These are phyloP conservation scores for Raja brachyura DNA, from an alignment of 2,113 vertebrate genomes.

Conservation along the genomic window DNA sequence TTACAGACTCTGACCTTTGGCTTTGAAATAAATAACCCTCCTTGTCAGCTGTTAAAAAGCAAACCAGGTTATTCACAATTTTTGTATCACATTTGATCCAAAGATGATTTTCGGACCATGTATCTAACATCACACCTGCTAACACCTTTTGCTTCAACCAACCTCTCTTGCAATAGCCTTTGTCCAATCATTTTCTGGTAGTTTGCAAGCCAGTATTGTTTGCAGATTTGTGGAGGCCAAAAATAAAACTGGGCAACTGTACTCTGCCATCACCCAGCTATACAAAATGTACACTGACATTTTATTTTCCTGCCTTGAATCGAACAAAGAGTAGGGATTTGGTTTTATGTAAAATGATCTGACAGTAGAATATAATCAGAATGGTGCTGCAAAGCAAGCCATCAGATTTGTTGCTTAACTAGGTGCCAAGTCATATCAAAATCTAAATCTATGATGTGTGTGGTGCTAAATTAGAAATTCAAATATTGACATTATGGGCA, in stretches of 20 bases:
- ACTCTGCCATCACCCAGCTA: not conserved
- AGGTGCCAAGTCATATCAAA: not conserved
- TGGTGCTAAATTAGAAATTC: not conserved
- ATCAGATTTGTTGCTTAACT: not conserved
- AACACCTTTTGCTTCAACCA: not conserved
- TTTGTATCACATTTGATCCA: too few relatives aligned
- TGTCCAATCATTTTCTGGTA: not conserved
- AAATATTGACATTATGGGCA: not conserved
- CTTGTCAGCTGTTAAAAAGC: too few relatives aligned
- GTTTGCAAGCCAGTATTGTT: not conserved
- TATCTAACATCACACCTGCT: too few relatives aligned
- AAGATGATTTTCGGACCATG: too few relatives aligned
- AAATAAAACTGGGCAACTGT: not conserved
- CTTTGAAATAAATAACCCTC: too few relatives aligned
- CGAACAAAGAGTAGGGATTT: not conserved
- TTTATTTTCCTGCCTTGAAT: not conserved
- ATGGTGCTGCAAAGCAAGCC: not conserved
- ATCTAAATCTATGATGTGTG: not conserved
- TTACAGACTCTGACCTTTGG: too few relatives aligned
- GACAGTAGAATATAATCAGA: not conserved
- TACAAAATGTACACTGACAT: not conserved
- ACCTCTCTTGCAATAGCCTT: not conserved
- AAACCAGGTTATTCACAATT: too few relatives aligned
- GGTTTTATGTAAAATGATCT: not conserved
- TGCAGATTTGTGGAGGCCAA: not conserved